Evolutionary conservation across 1,140 invertebrate species (phyloP).

Genomic region (Phocides pigmalion): DNA sequence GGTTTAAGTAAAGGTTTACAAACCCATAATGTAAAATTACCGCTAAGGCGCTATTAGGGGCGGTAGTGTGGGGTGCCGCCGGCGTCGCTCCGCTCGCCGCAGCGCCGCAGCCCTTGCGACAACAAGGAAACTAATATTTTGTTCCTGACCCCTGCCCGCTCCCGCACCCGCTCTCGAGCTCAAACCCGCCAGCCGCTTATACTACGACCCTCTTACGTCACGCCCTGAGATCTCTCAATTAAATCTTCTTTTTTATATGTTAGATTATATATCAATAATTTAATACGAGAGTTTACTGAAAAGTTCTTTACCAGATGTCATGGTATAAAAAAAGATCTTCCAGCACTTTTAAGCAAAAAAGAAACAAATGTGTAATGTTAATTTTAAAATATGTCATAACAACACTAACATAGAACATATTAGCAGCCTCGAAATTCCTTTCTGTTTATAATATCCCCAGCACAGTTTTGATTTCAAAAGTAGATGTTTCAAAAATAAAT

Average conservation of each 20-base stretch:
- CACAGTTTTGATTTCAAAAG: no score
- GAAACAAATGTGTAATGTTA: no score
- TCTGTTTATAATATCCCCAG: no score
- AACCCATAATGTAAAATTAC: conserved; percentile 83
- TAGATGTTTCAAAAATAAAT: no score
- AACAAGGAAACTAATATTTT: conserved; percentile 85
- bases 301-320: background rate
- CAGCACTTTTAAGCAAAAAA: no score
- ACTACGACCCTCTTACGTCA: background rate
- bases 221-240: background rate
- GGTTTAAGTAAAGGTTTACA: conserved; percentile 83
- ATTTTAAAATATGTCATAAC: no score
- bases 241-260: background rate
- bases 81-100: conserved; percentile 78
- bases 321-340: no score
- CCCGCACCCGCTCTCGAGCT: conserved; percentile 54
- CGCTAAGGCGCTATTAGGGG: conserved; percentile 80
- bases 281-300: background rate
- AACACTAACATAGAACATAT: no score
- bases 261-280: background rate
- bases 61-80: conserved; percentile 74
- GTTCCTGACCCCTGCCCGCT: conserved; percentile 76
- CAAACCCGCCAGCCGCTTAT: conserved; percentile 67
- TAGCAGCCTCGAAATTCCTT: no score
- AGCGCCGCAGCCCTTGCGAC: conserved; percentile 83